Percentiles rank a stretch among this genome's conserved stretches.
phyloP scores from a whole-genome alignment of 2,113 vertebrate genomes.

The Cynopterus brachyotis region DNA sequence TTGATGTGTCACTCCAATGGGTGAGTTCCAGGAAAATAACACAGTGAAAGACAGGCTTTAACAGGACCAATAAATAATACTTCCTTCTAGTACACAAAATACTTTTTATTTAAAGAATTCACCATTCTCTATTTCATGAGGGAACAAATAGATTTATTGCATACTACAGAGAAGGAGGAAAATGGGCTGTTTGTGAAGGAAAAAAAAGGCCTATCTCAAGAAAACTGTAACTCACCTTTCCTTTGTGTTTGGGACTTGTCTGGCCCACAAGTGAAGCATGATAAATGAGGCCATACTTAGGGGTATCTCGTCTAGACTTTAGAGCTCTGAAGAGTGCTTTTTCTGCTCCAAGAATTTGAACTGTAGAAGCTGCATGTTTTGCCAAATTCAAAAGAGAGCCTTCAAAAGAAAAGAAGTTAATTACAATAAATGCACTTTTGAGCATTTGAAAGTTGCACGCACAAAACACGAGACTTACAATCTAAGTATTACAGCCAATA shows the following conservation, averaged over 20 bases:
- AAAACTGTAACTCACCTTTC: constrained; percentile 88
- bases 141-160: background rate
- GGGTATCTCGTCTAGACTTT: constrained; percentile 95
- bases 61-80: background rate
- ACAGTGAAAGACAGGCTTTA: background rate
- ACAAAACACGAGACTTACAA: background rate
- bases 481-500: background rate
- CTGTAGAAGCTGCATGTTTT: constrained; percentile 97
- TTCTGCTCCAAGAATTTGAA: constrained; percentile 97
- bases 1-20: background rate
- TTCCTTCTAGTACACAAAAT: background rate
- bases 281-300: constrained; percentile 99
- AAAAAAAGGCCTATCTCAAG: background rate
- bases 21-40: background rate
- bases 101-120: background rate
- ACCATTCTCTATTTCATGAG: background rate
- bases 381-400: constrained; percentile 98
- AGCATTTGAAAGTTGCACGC: background rate
- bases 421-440: background rate
- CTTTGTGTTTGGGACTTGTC: constrained; percentile 95
- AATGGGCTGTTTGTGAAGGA: background rate
- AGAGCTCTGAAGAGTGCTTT: constrained; percentile 97
- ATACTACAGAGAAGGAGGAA: background rate
- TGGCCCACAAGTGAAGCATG: constrained; percentile 98
- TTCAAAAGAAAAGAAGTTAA: constrained; percentile 65